phyloP scores from a whole-genome alignment of 2,797 vertebrate species.

The Denticeps clupeoides region DNA sequence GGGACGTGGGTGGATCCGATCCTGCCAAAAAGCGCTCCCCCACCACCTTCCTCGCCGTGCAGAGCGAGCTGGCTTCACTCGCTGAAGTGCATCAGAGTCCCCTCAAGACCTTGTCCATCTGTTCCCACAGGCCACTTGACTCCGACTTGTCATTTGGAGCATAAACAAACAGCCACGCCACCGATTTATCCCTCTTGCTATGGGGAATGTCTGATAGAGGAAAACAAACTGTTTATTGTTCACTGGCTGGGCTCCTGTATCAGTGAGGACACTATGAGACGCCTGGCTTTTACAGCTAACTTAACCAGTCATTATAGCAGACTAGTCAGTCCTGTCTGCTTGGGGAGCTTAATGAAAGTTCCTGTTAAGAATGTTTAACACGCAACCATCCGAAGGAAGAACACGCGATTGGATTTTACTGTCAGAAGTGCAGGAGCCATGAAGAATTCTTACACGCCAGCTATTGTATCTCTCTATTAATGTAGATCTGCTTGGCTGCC shows the following conservation, averaged over 20 bases:
- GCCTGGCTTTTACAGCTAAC: too few relatives aligned
- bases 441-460: conserved; percentile 17
- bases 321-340: neutral
- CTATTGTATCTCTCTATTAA: conserved; percentile 8
- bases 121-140: conserved; percentile 47
- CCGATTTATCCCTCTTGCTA: conserved; percentile 33
- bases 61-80: conserved; percentile 24
- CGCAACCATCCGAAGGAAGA: conserved; percentile 10
- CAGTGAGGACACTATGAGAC: too few relatives aligned
- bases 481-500: conserved; percentile 20
- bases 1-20: conserved; percentile 23
- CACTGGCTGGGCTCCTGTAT: too few relatives aligned
- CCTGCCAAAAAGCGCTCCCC: conserved; percentile 17
- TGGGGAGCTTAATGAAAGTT: conserved; percentile 5
- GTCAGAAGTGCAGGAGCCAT: conserved; percentile 18
- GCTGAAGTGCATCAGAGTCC: conserved; percentile 37
- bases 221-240: too few relatives aligned
- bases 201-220: too few relatives aligned
- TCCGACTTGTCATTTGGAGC: conserved; percentile 40
- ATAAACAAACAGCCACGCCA: conserved; percentile 34
- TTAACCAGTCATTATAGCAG: too few relatives aligned
- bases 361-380: conserved; percentile 17
- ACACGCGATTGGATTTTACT: conserved; percentile 16
- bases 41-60: conserved; percentile 14
- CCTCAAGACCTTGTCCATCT: conserved; percentile 51